phyloP scores from a whole-genome alignment of 2,113 vertebrate genomes.

The Noctilio leporinus region DNA sequence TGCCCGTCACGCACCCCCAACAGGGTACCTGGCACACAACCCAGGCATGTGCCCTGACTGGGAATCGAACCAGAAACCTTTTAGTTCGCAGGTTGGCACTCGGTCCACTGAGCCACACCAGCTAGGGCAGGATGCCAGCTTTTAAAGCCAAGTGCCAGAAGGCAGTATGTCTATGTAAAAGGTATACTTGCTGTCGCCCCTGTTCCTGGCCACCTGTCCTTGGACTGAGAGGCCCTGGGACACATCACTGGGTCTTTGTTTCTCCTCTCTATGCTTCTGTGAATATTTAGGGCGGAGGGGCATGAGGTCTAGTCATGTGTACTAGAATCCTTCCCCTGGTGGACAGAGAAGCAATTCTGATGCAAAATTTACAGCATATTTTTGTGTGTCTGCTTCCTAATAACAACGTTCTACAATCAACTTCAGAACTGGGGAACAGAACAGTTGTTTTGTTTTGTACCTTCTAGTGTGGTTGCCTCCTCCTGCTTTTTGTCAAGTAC shows the following conservation, averaged over 20 bases:
- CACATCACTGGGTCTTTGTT: background rate
- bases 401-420: background rate
- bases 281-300: background rate
- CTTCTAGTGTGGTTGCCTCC: slow-evolving; percentile 78
- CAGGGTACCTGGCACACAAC: too few species aligned
- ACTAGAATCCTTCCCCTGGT: background rate
- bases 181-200: too few species aligned
- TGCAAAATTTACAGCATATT: background rate
- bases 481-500: slow-evolving; percentile 91
- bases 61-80: too few species aligned
- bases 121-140: background rate
- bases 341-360: background rate
- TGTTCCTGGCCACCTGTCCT: background rate
- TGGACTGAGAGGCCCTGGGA: background rate
- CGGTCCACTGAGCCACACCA: too few species aligned
- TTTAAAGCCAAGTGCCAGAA: background rate
- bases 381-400: background rate
- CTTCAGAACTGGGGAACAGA: background rate
- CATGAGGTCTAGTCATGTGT: background rate
- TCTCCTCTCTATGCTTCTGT: background rate
- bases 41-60: too few species aligned
- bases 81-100: too few species aligned
- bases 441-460: slow-evolving; percentile 68
- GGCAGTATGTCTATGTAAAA: background rate
- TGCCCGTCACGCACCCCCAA: too few species aligned